phyloP scores from a whole-genome alignment of 1,140 invertebrate species.

The Solen grandis region DNA sequence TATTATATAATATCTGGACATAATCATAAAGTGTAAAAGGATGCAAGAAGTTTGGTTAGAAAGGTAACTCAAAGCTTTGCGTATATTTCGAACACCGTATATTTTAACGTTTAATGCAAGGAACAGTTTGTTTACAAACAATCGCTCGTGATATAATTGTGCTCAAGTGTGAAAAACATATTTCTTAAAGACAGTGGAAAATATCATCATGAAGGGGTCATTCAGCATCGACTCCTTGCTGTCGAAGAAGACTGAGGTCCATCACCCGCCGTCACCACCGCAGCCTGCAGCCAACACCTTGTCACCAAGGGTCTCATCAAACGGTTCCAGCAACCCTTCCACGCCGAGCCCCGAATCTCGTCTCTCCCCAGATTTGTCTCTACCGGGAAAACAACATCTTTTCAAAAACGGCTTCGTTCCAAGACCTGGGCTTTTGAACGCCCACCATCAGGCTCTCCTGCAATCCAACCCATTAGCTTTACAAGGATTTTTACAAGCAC shows the following conservation, averaged over 20 bases:
- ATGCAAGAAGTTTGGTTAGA: no score
- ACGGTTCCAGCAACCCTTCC: slow-evolving; percentile 64
- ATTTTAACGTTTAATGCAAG: no score
- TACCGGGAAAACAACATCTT: slow-evolving; percentile 10
- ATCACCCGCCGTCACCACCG: slow-evolving; percentile 28
- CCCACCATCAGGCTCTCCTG: slow-evolving; percentile 66
- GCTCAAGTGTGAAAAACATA: no score
- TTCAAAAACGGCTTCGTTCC: slow-evolving; percentile 70
- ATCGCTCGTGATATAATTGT: no score
- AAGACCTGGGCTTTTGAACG: slow-evolving; percentile 71
- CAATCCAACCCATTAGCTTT: slow-evolving; percentile 58
- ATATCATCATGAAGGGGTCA: slow-evolving; percentile 58
- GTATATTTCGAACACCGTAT: no score
- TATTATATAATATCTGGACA: no score
- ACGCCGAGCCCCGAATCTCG: slow-evolving; percentile 70
- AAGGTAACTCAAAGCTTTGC: no score
- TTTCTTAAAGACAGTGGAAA: not conserved
- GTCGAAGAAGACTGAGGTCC: slow-evolving; percentile 60
- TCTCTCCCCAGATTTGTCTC: slow-evolving; percentile 59
- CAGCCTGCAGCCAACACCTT: slow-evolving; percentile 12
- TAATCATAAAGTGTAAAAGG: no score
- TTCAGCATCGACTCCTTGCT: slow-evolving; percentile 77
- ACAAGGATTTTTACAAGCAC: slow-evolving; percentile 62
- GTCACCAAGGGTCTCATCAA: slow-evolving; percentile 64
- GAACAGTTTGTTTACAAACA: no score